A percentile compares a stretch with the other conserved stretches of the same genome.
These are phyloP conservation scores for Apostichopus parvimensis DNA, from an alignment of 35 echinoderm and acorn worm species.

Conservation along the genomic window DNA sequence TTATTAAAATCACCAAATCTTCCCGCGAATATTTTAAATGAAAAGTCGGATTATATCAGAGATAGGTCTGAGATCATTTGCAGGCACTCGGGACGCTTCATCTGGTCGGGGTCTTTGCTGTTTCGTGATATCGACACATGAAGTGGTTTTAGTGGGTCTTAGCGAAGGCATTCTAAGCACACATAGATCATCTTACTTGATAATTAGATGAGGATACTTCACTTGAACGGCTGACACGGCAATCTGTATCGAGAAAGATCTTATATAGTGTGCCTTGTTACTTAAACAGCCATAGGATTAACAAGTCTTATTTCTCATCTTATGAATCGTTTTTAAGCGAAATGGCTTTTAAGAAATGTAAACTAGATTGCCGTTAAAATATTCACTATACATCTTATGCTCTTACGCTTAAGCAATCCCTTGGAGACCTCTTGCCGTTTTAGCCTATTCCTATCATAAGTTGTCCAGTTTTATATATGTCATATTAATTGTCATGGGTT, in stretches of 20 bases:
- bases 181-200: conserved; percentile 25
- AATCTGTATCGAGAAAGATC: background rate
- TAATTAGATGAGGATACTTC: conserved; percentile 23
- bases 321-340: background rate
- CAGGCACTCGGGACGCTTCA: conserved; percentile 33
- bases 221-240: background rate
- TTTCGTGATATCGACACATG: conserved; percentile 42
- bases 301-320: conserved; percentile 2
- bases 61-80: conserved; percentile 43
- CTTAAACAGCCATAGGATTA: conserved; percentile 14
- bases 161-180: conserved; percentile 27
- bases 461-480: too few relatives aligned
- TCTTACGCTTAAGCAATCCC: too few relatives aligned
- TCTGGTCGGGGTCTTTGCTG: conserved; percentile 24
- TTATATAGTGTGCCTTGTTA: conserved; percentile 29
- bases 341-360: background rate
- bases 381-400: too few relatives aligned
- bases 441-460: too few relatives aligned
- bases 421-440: too few relatives aligned
- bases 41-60: conserved; percentile 49
- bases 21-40: conserved; percentile 31
- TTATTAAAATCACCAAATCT: conserved; percentile 51
- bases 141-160: conserved; percentile 40
- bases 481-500: too few relatives aligned
- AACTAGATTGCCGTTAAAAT: background rate